Base-by-base conservation (phyloP, 2,113 vertebrate species). In the Vimba vimba region DNA sequence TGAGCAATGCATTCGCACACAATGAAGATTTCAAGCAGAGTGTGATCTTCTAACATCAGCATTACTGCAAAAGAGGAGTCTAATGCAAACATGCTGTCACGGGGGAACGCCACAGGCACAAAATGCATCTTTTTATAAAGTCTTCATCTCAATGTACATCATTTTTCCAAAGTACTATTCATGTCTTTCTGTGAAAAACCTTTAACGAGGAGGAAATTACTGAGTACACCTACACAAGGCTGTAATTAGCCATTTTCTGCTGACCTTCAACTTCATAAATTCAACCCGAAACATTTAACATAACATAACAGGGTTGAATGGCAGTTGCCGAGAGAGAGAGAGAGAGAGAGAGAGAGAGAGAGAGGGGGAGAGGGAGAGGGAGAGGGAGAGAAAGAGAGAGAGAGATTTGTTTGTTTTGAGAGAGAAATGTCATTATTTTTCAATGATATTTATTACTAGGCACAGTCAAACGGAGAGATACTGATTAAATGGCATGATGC, bases 41-140 rank as follows among this genome's bases (percentile, higher is more conserved):
- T 66, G 59, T 30, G 23, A 59, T 45, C 36, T 62, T 25, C 55
- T 7, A n/a, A 11, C 77, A 59, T 79, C 77, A 33, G 30, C 79
- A 5, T 10, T 43, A 39, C 33, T 66, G 39, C 36, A 47, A n/a
- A 80, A 80, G 59, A 27, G 52, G 52, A 57, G 47, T 30, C 74
- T 50, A 83, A 83, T 87, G 74, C 77, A 87, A 87, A 62, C 81
- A 87, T 79, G 45, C 74, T 87, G 86, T 79, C 74, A 87, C 52
- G 47, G 19, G 23, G 52, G 57, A 25, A 83, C 52, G 64, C 39
- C 64, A 39, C 50, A 84, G 21, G 55, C 17, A 60, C 69, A 76
- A 60, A 30, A 60, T 30, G 82, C n/a, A n/a, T 27, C 10, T 43
- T 57, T 30, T 73, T 23, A 43, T 1, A n/a, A 43, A 12, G 36